phyloP scores from a whole-genome alignment of 2,113 vertebrate species.

The Pelvicachromis taeniatus region DNA sequence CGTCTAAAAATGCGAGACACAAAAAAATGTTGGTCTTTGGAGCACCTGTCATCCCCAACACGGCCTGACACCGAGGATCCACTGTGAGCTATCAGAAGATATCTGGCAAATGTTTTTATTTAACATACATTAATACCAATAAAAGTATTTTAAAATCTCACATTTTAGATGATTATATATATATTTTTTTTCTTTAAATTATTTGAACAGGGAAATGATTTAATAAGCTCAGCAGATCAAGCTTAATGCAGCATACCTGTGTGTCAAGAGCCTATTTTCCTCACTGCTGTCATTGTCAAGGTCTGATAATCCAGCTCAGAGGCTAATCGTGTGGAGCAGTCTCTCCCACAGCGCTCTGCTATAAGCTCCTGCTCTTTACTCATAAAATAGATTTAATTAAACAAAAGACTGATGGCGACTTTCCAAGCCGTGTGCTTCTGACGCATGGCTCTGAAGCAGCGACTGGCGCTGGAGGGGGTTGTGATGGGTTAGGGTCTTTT shows the following conservation, averaged over 20 bases:
- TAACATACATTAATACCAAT: neutral
- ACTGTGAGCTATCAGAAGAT: neutral
- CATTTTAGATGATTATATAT: neutral
- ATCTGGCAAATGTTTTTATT: neutral
- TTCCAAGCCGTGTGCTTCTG: slow-evolving; percentile 41
- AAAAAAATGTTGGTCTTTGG: neutral
- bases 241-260: slow-evolving; percentile 1
- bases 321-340: slow-evolving; percentile 53
- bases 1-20: neutral
- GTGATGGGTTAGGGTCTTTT: slow-evolving; percentile 7
- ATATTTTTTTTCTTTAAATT: neutral
- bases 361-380: slow-evolving; percentile 28
- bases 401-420: slow-evolving; percentile 51
- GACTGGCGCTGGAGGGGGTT: neutral
- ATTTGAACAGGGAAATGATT: neutral
- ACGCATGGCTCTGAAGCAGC: neutral
- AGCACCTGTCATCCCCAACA: neutral
- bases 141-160: neutral
- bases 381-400: slow-evolving; percentile 64
- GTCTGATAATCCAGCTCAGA: slow-evolving; percentile 53
- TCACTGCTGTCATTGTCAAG: slow-evolving; percentile 44
- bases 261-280: slow-evolving; percentile 33
- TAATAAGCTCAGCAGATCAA: slow-evolving; percentile 12
- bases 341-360: slow-evolving; percentile 31
- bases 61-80: neutral